These are phyloP conservation scores for Geotrypetes seraphini DNA, from an alignment of 2,797 vertebrate genomes.

Conservation along the genomic window DNA sequence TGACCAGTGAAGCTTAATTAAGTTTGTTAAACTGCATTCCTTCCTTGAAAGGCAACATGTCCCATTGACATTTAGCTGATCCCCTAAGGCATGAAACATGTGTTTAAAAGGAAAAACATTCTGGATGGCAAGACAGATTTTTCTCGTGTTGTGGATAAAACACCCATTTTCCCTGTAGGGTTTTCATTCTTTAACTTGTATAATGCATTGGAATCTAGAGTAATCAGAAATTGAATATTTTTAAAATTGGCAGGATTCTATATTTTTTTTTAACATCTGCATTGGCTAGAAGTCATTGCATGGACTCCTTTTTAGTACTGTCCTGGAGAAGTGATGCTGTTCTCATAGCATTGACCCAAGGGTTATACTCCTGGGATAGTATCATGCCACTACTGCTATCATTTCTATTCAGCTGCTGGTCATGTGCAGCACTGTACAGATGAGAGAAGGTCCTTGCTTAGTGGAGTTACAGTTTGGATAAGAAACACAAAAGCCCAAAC, in stretches of 20 bases:
- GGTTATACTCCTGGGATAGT: too few species aligned
- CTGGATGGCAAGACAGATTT: not conserved
- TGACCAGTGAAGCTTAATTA: slow-evolving; percentile 15
- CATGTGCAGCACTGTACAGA: too few species aligned
- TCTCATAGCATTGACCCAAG: too few species aligned
- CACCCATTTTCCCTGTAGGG: not conserved
- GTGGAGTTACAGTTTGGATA: too few species aligned
- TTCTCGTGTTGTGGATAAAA: slow-evolving; percentile 3
- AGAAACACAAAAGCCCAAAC: too few species aligned
- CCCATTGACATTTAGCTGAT: not conserved
- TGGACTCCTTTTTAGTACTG: too few species aligned
- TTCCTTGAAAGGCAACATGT: slow-evolving; percentile 20
- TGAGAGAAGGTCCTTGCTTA: too few species aligned
- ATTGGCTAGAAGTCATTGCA: not conserved
- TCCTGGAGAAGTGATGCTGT: too few species aligned
- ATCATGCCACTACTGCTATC: too few species aligned
- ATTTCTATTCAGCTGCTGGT: too few species aligned
- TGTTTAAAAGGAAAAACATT: not conserved
- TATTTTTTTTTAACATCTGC: not conserved
- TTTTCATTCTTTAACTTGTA: not conserved
- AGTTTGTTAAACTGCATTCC: slow-evolving; percentile 10
- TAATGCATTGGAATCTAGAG: not conserved
- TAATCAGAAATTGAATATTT: not conserved
- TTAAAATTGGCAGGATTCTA: not conserved
- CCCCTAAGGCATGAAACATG: not conserved